These are phyloP conservation scores for Catocala fraxini DNA, from an alignment of 2,888 invertebrate species.

Conservation along the genomic window DNA sequence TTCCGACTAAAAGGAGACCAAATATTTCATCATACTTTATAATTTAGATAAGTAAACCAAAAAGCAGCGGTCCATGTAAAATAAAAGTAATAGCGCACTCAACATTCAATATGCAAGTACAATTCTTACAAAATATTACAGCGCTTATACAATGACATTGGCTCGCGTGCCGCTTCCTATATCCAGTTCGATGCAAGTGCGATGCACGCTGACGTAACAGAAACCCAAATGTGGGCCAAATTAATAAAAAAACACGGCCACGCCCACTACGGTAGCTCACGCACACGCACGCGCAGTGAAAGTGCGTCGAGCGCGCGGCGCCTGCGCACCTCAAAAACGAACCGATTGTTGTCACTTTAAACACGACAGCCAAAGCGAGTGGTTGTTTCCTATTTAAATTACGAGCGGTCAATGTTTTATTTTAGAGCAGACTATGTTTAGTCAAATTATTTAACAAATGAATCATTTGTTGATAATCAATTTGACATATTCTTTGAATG, in stretches of 20 bases:
- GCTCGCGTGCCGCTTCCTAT: conserved; percentile 62
- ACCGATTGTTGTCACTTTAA: conserved; percentile 57
- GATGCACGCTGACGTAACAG: conserved; percentile 74
- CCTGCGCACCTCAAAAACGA: conserved; percentile 45
- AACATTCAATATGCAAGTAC: too few species aligned
- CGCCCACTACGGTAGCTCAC: conserved; percentile 60
- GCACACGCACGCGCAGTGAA: conserved; percentile 73
- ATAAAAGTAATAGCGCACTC: neutral
- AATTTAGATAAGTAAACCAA: too few species aligned
- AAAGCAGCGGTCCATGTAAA: neutral
- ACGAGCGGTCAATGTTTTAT: conserved; percentile 34
- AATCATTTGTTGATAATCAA: too few species aligned
- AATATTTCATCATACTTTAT: too few species aligned
- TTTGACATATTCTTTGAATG: too few species aligned
- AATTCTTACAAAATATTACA: conserved; percentile 19
- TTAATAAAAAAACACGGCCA: conserved; percentile 75
- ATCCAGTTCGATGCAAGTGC: conserved; percentile 64
- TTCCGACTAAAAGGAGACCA: too few species aligned
- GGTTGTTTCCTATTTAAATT: conserved; percentile 51
- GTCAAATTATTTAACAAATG: too few species aligned
- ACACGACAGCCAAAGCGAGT: conserved; percentile 50
- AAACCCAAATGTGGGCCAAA: conserved; percentile 80
- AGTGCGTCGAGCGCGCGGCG: conserved; percentile 53
- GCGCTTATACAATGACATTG: conserved; percentile 62
- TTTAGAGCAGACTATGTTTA: too few species aligned